phyloP scores from a whole-genome alignment of 2,113 vertebrate species.

The Orthonyx spaldingii region DNA sequence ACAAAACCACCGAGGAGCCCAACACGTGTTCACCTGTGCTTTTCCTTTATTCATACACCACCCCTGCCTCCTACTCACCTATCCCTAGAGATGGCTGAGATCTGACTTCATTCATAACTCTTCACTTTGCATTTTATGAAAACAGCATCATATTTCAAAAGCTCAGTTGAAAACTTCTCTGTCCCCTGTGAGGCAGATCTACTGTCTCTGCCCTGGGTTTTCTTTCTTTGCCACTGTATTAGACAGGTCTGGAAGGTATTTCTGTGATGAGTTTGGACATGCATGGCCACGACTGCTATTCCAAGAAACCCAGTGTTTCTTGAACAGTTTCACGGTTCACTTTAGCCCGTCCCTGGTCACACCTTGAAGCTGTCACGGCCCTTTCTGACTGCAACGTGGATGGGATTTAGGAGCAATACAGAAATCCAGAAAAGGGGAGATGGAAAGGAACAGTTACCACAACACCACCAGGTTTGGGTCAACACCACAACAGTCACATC shows the following conservation, averaged over 20 bases:
- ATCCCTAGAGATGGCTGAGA: neutral
- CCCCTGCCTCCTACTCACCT: neutral
- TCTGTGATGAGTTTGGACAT: neutral
- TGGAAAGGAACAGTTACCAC: neutral
- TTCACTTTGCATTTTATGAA: constrained; percentile 16
- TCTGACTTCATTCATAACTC: neutral
- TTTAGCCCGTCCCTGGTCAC: fast-evolving
- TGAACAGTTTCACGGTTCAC: neutral
- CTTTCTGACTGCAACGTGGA: neutral
- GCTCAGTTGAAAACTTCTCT: neutral
- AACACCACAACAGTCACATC: neutral
- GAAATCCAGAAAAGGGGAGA: neutral
- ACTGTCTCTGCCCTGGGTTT: neutral
- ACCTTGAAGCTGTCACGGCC: neutral
- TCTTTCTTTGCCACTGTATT: neutral
- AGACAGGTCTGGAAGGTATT: neutral
- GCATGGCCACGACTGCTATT: neutral
- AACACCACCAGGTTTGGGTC: neutral
- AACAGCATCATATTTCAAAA: constrained; percentile 15
- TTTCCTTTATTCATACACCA: neutral
- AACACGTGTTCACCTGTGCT: neutral
- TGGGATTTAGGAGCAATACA: neutral
- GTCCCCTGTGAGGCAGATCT: neutral
- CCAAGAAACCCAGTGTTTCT: neutral
- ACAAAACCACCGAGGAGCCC: neutral